Base-by-base conservation (phyloP, 2,113 vertebrate species). In the Clarias magur region DNA sequence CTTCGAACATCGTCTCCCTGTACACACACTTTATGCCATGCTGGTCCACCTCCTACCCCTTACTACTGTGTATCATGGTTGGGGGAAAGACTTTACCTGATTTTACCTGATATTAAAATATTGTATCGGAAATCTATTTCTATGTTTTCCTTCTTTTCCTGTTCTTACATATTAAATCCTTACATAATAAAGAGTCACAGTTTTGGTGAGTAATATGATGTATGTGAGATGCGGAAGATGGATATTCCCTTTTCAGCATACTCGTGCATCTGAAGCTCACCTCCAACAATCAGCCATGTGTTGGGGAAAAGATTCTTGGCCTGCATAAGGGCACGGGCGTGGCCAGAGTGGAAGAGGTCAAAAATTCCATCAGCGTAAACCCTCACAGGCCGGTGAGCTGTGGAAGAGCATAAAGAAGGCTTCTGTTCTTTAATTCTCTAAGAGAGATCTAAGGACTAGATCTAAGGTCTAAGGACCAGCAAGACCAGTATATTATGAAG, bases 311-410 rank as follows among this genome's bases (percentile, higher is more conserved):
- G 96, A 91, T 97, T 98, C 95, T 99, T 99, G 92, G 98, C 98
- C 95, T 99, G 98, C 98, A 99, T 99, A 91, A 99, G 97, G 85
- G 98, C 98, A 84, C 98, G 96, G 88, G 98, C 98, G 2, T 99
- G 98, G 86, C 98, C 98, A 0, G 98, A 96, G 91, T 99, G 98
- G 94, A 99, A 99, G 88, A 99, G 96, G 94, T 99, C 98, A 93
- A 99, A 99, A 94, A 99, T 99, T 88, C 98, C 98, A 93, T 99
- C 98, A 82, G 98, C 98, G 72, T 99, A 99, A 10, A 99, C 97
- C 94, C 98, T 95, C 91, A 99, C 98, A 2, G 98, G 98, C 86
- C 98, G 96, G 93, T 99, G 97, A 93, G 94, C 98, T 99, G 93
- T 72, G 87, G 87, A 91, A 90, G 91, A 82, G 89, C 89, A 86